Conservation (phyloP, 30 jellyfish, hydroid and myxozoan genomes). For the Clytia hemisphaerica region DNA sequence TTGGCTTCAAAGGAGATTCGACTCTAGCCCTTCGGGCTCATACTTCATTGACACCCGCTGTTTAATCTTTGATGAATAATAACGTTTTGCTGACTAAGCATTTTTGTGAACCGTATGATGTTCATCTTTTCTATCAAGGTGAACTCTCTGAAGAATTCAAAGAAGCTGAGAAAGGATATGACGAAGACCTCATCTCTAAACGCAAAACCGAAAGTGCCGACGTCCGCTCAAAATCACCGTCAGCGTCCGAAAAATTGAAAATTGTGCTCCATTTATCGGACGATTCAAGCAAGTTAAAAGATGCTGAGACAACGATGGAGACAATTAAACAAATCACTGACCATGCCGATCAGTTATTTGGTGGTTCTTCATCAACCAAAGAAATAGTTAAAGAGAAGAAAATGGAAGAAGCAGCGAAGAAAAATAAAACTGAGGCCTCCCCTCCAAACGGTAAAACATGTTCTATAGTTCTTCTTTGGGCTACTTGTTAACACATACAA, state of each 20-base stretch:
- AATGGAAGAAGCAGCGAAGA: background rate
- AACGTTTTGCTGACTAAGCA: too few species aligned
- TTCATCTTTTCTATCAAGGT: too few species aligned
- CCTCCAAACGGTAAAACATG: too few species aligned
- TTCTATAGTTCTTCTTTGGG: too few species aligned
- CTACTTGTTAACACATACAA: too few species aligned
- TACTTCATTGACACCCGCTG: too few species aligned
- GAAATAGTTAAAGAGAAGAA: constrained; percentile 5
- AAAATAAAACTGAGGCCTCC: constrained; percentile 10
- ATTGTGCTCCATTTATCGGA: constrained; percentile 70
- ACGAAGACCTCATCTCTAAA: constrained; percentile 42
- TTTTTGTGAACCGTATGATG: too few species aligned
- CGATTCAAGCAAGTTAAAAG: constrained; percentile 8
- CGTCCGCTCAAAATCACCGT: background rate
- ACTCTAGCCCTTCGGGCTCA: too few species aligned
- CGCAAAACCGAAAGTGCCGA: constrained; percentile 39
- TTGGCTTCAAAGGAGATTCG: too few species aligned
- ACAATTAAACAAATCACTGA: background rate
- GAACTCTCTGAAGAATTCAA: constrained; percentile 17
- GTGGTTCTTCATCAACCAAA: constrained; percentile 5
- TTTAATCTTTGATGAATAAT: too few species aligned
- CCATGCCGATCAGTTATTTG: background rate
- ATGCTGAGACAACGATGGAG: constrained; percentile 28
- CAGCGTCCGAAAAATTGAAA: constrained; percentile 45
- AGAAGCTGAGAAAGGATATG: constrained; percentile 15